Evolutionary conservation across 2,113 vertebrate species (phyloP).

Genomic region (Delphinus delphis): DNA sequence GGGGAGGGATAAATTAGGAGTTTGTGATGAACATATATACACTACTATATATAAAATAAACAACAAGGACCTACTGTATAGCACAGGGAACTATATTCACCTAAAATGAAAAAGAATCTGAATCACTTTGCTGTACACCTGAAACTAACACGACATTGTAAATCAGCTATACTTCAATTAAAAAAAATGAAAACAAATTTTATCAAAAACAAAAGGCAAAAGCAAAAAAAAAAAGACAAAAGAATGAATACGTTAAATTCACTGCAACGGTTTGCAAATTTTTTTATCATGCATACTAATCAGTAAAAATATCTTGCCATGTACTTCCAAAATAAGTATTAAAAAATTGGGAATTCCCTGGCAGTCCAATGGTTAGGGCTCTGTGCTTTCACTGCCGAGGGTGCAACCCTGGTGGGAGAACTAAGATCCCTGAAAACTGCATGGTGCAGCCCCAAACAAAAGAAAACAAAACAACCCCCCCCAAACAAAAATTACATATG

Average conservation of each 20-base stretch:
- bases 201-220: background rate
- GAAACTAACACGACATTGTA: background rate
- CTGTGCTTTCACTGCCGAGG: background rate
- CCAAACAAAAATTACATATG: background rate
- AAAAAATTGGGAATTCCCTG: background rate
- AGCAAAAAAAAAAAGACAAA: background rate
- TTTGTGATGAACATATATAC: background rate
- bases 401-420: background rate
- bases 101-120: background rate
- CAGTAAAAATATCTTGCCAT: background rate
- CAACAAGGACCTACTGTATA: too few relatives aligned
- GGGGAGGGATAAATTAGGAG: background rate
- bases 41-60: background rate
- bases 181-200: background rate
- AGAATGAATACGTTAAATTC: background rate
- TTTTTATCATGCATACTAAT: background rate
- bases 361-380: background rate
- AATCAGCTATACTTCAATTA: background rate
- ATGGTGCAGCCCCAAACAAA: background rate
- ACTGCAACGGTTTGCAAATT: background rate
- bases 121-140: background rate
- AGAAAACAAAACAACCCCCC: background rate
- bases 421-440: background rate
- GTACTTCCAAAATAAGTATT: conserved; percentile 10
- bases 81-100: too few relatives aligned